These are phyloP conservation scores for Sinodicranocentrus sp. DNA, from an alignment of 2,888 invertebrate species.

Conservation along the genomic window DNA sequence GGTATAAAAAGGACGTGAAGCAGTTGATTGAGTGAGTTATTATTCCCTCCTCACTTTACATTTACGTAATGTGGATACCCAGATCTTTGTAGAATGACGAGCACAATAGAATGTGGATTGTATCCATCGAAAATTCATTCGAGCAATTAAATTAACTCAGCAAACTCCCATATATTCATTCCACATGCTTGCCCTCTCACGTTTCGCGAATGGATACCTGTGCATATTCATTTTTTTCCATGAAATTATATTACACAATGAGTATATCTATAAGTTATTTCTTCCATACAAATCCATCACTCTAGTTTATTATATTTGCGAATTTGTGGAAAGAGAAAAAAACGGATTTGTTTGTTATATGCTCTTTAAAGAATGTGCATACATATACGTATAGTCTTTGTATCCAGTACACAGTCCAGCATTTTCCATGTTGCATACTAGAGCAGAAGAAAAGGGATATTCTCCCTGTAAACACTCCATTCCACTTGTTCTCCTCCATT, in stretches of 20 bases:
- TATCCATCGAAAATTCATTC: background rate
- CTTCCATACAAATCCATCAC: too few species aligned
- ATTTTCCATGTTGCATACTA: background rate
- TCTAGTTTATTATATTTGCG: too few species aligned
- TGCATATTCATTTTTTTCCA: background rate
- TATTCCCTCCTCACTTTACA: background rate
- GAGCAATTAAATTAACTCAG: background rate
- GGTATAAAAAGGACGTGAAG: too few species aligned
- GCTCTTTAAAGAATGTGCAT: background rate
- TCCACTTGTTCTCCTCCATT: background rate
- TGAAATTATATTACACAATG: background rate
- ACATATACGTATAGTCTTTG: background rate
- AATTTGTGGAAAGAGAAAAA: too few species aligned
- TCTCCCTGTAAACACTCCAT: too few species aligned
- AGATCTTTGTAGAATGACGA: background rate
- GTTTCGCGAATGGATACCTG: too few species aligned
- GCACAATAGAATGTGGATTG: background rate
- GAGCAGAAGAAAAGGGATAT: background rate
- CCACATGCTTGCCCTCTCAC: too few species aligned
- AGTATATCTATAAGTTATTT: background rate
- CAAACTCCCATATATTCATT: too few species aligned
- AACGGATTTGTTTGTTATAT: too few species aligned
- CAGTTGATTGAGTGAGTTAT: conserved; percentile 16
- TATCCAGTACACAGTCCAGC: background rate
- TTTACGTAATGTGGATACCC: too few species aligned